These are phyloP conservation scores for Pherbina coryleti DNA, from an alignment of 2,888 invertebrate genomes.

Conservation along the genomic window DNA sequence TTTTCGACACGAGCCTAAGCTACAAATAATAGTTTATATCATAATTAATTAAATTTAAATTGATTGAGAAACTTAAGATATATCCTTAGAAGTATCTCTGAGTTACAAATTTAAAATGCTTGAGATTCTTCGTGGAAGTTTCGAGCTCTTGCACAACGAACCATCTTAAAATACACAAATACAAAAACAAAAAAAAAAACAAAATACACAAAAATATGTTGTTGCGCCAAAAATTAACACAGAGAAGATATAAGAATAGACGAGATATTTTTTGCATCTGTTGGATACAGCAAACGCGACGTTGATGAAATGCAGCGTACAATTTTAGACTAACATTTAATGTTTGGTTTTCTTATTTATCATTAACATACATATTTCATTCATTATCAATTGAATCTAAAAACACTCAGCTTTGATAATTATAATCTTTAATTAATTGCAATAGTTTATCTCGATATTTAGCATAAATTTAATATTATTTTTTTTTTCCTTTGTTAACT, in stretches of 20 bases:
- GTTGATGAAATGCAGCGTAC: slow-evolving; percentile 13
- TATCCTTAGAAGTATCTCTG: background rate
- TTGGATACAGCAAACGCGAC: background rate
- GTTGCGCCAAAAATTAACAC: background rate
- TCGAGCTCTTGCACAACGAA: background rate
- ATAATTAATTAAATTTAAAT: too few species aligned
- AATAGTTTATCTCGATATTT: slow-evolving; percentile 37
- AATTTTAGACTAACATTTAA: slow-evolving; percentile 5
- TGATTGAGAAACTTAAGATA: background rate
- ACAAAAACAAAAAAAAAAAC: background rate
- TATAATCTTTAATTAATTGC: slow-evolving; percentile 16
- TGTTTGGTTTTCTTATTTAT: background rate
- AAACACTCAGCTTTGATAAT: slow-evolving; percentile 24
- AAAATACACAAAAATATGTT: background rate
- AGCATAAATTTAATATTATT: slow-evolving; percentile 39
- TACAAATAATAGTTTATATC: too few species aligned
- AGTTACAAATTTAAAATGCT: background rate
- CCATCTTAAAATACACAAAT: background rate
- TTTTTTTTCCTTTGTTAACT: slow-evolving; percentile 37
- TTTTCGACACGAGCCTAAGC: too few species aligned
- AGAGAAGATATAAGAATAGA: too few species aligned
- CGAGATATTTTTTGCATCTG: too few species aligned
- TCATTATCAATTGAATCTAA: slow-evolving; percentile 4
- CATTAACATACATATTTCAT: background rate
- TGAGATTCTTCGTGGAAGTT: background rate